Evolutionary conservation across 1,140 invertebrate genomes (phyloP), one percentile per base, ranked within the genome.

Genomic region (Hermetia illucens): DNA sequence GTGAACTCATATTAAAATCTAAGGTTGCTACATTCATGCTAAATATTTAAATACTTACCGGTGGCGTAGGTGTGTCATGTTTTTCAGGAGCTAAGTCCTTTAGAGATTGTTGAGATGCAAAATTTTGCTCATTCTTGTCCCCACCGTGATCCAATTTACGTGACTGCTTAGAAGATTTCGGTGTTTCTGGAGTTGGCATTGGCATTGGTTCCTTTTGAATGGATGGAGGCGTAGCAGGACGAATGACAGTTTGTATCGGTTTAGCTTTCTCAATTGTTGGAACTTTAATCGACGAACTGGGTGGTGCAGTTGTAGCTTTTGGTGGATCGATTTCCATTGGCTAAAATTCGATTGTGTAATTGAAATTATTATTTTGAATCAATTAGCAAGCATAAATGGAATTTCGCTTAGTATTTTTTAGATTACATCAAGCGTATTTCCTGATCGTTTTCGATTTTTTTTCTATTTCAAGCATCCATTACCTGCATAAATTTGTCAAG

Each of bases 221-320:
- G 3, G 47, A 50, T 8, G 45, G 41, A 1, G 42, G 44, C 18
- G 48, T 43, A 3, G 49, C 40, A 20, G 50, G 44, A n/a, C n/a
- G n/a, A n/a, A n/a, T n/a, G n/a, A n/a, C n/a, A n/a, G n/a, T n/a
- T 16, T 50, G 33, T 4, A 46, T 40, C n/a, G 46, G 43, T 4
- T 36, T 46, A 39, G 31, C 44, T 36, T 15, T 43, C 25, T 21
- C 41, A 36, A 15, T 41, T 9, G 29, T 48, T 25, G 25, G 50
- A 16, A 27, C 49, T 43, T 31, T 40, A 16, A 43, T 33, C 15
- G 48, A 39, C 34, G 42, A 44, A 20, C 42, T 38, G n/a, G 48
- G 36, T 35, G 39, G 6, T 27, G 36, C 5, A 10, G 30, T 16
- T 42, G 27, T 8, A 38, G 34, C 40, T 18, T 27, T 27, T 27